phyloP scores from a whole-genome alignment of 2,797 vertebrate genomes.

The Phylloscopus collybita region DNA sequence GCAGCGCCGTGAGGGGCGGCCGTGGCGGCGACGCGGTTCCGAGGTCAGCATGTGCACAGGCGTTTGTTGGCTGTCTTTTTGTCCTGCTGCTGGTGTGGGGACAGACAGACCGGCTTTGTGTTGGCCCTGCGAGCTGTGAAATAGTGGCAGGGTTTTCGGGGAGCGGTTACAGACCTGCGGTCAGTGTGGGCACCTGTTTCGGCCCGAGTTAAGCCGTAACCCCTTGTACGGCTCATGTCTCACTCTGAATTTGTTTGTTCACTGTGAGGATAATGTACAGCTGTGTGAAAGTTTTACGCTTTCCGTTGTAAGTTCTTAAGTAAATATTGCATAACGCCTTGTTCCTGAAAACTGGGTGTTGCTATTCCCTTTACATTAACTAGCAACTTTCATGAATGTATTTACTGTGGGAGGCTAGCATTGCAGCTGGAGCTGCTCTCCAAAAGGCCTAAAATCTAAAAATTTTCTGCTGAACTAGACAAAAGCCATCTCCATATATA shows the following conservation, averaged over 20 bases:
- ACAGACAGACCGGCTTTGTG: background rate
- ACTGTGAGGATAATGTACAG: background rate
- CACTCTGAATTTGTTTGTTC: background rate
- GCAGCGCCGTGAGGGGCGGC: background rate
- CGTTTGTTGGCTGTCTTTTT: background rate
- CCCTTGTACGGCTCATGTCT: background rate
- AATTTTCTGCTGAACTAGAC: background rate
- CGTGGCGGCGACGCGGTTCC: accelerated
- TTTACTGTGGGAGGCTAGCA: background rate
- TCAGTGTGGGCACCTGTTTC: background rate
- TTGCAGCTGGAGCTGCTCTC: background rate
- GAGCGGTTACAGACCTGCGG: background rate
- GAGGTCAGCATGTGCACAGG: accelerated
- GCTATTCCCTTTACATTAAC: background rate
- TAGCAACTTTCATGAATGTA: background rate
- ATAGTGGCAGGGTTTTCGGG: background rate
- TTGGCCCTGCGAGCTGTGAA: accelerated
- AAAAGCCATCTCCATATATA: background rate
- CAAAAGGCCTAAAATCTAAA: background rate
- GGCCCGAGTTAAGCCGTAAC: background rate
- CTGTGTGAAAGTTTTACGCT: background rate
- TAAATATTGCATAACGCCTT: background rate
- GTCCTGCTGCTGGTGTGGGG: background rate
- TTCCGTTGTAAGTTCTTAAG: background rate
- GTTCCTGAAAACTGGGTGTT: background rate